Base-by-base conservation (phyloP, 2,797 vertebrate genomes). In the Hemitrygon akajei region DNA sequence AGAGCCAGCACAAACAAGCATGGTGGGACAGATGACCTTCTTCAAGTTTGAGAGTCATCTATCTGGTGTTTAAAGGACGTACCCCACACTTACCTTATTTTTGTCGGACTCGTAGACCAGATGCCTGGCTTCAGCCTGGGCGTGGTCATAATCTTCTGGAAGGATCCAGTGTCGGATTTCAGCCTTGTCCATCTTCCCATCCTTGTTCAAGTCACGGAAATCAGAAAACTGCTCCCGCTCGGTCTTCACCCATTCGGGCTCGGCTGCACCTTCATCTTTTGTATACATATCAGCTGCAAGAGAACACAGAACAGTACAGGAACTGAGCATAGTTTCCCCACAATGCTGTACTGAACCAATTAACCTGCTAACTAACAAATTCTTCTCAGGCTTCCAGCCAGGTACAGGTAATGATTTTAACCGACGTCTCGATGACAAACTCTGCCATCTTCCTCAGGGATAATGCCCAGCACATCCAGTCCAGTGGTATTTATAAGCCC, bases 101-200 rank as follows among this genome's bases (percentile, higher is more conserved):
- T 96, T 96, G 95, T 99, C 99, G 0, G 99, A 99, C 96, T 99
- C 98, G 0, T 99, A 98, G 47, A 99, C 97, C 94, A 99, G 97
- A 94, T 99, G 99, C 94, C 98, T 96, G 94, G 99, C 99, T 96
- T 99, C 99, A 0, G 99, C 98, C 94, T 98, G 97, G 0, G 98
- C 99, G 0, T 99, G 98, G 95, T 99, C 99, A 1, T 99, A 99
- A 95, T 99, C 98, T 63, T 99, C 97, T 0, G 99, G 99, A 94
- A 99, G 98, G 95, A 99, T 99, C 99, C 99, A 99, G 94, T 98
- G 98, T 86, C 97, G 97, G 95, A 99, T 99, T 95, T 99, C 99
- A 0, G 98, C 98, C 95, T 96, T 96, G 95, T 99, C 99, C 98
- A 99, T 98, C 95, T 98, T 99, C 22, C 99, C 99, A 0, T 99